Base-by-base conservation (phyloP, 30 jellyfish, hydroid and myxozoan genomes). In the Clytia hemisphaerica region DNA sequence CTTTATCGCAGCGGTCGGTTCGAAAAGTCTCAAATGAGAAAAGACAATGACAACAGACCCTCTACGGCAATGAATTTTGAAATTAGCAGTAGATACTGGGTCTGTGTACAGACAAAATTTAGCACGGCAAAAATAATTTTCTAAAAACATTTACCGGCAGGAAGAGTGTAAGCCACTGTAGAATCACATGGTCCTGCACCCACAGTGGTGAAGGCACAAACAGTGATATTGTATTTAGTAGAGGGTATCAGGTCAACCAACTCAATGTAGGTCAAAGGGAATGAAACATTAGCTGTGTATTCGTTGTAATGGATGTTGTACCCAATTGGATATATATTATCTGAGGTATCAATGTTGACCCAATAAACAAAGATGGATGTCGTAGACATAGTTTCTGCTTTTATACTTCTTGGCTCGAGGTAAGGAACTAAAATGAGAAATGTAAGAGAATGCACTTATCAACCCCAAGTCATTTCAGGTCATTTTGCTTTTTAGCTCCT, bases 111-210 rank as follows among this genome's bases (percentile, higher is more conserved):
- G n/a, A n/a, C n/a, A n/a, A n/a, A n/a, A n/a, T n/a, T n/a, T n/a
- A n/a, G n/a, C n/a, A n/a, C n/a, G n/a, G n/a, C n/a, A n/a, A n/a
- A n/a, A n/a, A n/a, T n/a, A n/a, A n/a, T n/a, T n/a, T n/a, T n/a
- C n/a, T n/a, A n/a, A 42, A 0, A 12, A 42, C 10, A 30, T 46
- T 9, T 2, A 57, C 70, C 70, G 25, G 70, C 6, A 26, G 15
- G n/a, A 4, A 6, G 25, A 26, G 70, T 57, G 25, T 38, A 22
- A 7, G 6, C 70, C 30, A 22, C 7, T 22, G 70, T 22, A 5
- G 70, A n/a, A 22, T 57, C 51, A n/a, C 49, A 33, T n/a, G 70
- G 70, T 28, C 70, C 70, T 57, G 25, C 70, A 21, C 70, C 70
- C 25, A 33, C 70, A 4, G 38, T n/a, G 30, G 25, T 57, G 35